These are phyloP conservation scores for Dryobates pubescens DNA, from an alignment of 2,797 vertebrate species.

Conservation along the genomic window DNA sequence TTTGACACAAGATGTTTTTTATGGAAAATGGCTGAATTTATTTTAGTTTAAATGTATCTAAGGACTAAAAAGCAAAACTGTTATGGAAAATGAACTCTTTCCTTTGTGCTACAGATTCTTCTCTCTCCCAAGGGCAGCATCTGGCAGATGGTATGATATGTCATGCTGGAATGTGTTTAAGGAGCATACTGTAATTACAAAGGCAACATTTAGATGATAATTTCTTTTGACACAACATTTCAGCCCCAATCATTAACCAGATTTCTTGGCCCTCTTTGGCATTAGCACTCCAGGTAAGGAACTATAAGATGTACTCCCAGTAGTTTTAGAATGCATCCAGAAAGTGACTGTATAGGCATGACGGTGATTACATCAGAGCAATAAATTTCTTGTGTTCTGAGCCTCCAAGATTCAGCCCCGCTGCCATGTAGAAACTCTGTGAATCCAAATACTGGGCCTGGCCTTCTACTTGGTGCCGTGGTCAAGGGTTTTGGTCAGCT, in stretches of 20 bases:
- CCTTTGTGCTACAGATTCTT: not conserved
- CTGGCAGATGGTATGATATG: not conserved
- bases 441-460: not conserved
- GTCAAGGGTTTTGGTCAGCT: not conserved
- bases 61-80: not conserved
- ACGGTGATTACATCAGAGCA: not conserved
- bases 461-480: not conserved
- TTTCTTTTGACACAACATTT: not conserved
- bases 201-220: not conserved
- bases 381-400: not conserved
- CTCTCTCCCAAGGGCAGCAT: not conserved
- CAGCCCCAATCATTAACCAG: not conserved
- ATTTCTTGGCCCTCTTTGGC: not conserved
- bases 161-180: not conserved
- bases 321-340: not conserved
- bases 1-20: not conserved
- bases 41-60: not conserved
- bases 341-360: not conserved
- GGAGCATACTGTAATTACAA: not conserved
- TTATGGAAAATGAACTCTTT: not conserved
- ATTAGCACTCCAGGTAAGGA: not conserved
- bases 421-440: not conserved
- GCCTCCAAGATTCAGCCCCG: not conserved
- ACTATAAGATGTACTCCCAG: accelerated
- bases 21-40: not conserved